Percentiles rank a stretch among this genome's conserved stretches.
phyloP scores from a whole-genome alignment of 2,888 invertebrate species.

The Lordiphosa andalusiaca region DNA sequence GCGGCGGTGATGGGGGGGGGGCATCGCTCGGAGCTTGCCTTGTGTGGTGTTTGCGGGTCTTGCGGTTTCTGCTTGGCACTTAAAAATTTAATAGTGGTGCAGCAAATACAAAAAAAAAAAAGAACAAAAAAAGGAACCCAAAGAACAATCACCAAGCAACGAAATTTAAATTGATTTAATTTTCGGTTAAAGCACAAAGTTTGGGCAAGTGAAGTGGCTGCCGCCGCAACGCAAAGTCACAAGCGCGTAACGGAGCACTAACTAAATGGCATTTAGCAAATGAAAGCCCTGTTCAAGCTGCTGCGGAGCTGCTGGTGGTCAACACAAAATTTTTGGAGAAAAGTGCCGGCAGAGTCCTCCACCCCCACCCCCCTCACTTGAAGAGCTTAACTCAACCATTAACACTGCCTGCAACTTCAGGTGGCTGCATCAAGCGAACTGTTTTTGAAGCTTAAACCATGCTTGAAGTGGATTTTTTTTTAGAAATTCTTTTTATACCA shows the following conservation, averaged over 20 bases:
- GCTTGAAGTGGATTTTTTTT: slow-evolving; percentile 7
- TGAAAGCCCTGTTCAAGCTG: slow-evolving; percentile 29
- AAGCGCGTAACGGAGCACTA: slow-evolving; percentile 18
- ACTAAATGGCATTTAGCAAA: slow-evolving; percentile 48
- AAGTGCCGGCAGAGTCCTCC: slow-evolving; percentile 18
- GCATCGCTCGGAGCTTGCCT: slow-evolving; percentile 37
- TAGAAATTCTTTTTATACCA: no score
- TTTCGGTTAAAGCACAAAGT: slow-evolving; percentile 10
- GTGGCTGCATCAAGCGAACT: slow-evolving; percentile 3
- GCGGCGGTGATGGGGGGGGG: background rate
- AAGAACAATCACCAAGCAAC: slow-evolving; percentile 18
- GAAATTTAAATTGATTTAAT: slow-evolving; percentile 35
- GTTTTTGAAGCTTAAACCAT: background rate
- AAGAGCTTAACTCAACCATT: slow-evolving; percentile 12
- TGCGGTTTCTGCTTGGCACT: slow-evolving; percentile 66
- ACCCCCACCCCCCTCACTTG: slow-evolving; percentile 5
- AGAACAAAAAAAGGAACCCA: slow-evolving; percentile 28
- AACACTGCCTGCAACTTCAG: slow-evolving; percentile 11
- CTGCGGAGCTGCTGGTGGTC: slow-evolving; percentile 34
- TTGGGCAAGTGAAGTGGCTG: no score
- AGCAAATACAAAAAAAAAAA: slow-evolving; percentile 49
- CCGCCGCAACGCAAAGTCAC: slow-evolving; percentile 7
- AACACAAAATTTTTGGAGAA: slow-evolving; percentile 22
- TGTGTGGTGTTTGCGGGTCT: slow-evolving; percentile 69
- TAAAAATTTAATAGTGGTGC: slow-evolving; percentile 70